Evolutionary conservation across 2,113 vertebrate genomes (phyloP).

Genomic region (Promerops cafer): DNA sequence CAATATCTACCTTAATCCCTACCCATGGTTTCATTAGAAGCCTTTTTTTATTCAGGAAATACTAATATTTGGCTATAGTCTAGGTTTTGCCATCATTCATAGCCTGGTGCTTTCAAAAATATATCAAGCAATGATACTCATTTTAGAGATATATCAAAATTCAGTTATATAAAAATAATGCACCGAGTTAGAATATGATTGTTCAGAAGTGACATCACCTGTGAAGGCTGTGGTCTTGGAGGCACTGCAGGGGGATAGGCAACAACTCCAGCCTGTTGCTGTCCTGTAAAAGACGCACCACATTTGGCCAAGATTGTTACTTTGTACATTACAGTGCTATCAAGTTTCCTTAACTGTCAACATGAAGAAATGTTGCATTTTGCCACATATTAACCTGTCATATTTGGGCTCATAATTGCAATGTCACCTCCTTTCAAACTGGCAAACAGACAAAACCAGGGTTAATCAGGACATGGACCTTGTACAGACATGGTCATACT

Average conservation of each 20-base stretch:
- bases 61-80: neutral
- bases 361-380: neutral
- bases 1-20: neutral
- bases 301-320: neutral
- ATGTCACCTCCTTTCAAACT: neutral
- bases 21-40: neutral
- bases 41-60: neutral
- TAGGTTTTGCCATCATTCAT: neutral
- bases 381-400: neutral
- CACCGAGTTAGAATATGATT: neutral
- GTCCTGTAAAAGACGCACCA: slow-evolving; percentile 63
- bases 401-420: neutral
- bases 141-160: neutral
- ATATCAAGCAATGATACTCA: neutral
- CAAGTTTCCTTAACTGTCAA: neutral
- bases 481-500: neutral
- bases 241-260: slow-evolving; percentile 95
- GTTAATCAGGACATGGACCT: neutral
- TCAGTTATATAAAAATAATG: neutral
- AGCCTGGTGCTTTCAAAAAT: neutral
- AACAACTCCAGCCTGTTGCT: slow-evolving; percentile 82
- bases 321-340: neutral
- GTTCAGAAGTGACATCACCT: slow-evolving; percentile 70
- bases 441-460: neutral
- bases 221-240: slow-evolving; percentile 90